Evolutionary conservation across 1,140 invertebrate species (phyloP).

Genomic region (Araneus ventricosus): DNA sequence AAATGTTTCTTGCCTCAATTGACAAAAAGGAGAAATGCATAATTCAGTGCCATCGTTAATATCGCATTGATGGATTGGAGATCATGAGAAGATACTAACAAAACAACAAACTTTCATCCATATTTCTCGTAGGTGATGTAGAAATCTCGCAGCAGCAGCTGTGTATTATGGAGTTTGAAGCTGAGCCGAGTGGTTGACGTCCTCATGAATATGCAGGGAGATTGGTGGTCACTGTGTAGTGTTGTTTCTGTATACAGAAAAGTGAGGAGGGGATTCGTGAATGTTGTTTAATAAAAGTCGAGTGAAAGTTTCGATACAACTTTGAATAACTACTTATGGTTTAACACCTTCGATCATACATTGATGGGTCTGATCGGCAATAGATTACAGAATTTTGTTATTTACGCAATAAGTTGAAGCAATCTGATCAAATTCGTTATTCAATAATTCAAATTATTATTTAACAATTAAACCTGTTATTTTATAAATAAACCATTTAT

Average conservation of each 20-base stretch:
- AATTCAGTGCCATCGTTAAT: slow-evolving; percentile 8
- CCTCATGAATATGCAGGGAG: background rate
- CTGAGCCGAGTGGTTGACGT: background rate
- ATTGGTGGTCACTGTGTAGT: background rate
- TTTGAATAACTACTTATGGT: background rate
- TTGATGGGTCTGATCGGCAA: no score
- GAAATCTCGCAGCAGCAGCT: background rate
- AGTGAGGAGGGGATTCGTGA: no score
- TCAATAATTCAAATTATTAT: no score
- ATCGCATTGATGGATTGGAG: background rate
- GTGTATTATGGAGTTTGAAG: slow-evolving; percentile 13
- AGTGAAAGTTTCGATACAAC: background rate
- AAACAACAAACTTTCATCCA: slow-evolving; percentile 19
- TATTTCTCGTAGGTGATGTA: background rate
- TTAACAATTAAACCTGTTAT: no score
- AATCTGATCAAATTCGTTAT: no score
- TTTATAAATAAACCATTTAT: no score
- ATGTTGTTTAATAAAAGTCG: no score
- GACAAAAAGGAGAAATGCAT: slow-evolving; percentile 30
- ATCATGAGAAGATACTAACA: background rate
- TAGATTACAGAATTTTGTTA: no score
- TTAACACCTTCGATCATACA: no score
- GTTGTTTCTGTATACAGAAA: background rate
- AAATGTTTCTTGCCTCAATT: slow-evolving; percentile 47
- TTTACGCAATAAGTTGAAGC: no score